Conservation (phyloP, 2,888 invertebrate species). For the Spilarctia lutea region DNA sequence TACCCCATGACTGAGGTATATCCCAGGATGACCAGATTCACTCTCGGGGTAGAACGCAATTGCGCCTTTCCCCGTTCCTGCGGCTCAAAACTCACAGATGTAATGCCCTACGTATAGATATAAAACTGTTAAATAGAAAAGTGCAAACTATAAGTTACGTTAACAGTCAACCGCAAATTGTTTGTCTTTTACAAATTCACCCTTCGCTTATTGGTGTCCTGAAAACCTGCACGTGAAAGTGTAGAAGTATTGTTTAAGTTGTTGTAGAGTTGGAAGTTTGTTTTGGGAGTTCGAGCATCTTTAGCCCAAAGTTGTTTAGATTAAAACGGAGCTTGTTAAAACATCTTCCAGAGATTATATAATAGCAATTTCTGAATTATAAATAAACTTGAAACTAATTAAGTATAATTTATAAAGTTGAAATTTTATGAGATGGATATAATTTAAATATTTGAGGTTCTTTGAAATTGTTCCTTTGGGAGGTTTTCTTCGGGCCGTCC, state of each 20-base stretch:
- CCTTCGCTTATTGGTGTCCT: not conserved
- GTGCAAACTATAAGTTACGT: not conserved
- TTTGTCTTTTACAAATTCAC: not conserved
- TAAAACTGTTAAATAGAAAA: not conserved
- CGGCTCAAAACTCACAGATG: too few relatives aligned
- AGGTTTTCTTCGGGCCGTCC: not conserved
- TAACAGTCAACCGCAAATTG: not conserved
- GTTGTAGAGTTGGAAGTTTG: conserved; percentile 5
- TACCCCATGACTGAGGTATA: too few relatives aligned
- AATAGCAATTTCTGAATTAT: not conserved
- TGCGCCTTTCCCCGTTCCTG: too few relatives aligned
- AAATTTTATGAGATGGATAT: not conserved
- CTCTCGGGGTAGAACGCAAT: too few relatives aligned
- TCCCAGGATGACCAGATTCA: too few relatives aligned
- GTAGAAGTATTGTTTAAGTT: not conserved
- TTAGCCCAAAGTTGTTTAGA: not conserved
- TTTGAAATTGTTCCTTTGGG: not conserved
- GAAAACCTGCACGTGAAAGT: not conserved
- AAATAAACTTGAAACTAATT: not conserved
- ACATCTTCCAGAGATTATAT: not conserved
- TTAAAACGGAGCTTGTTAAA: not conserved
- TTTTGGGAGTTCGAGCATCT: conserved; percentile 1
- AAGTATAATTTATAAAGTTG: not conserved
- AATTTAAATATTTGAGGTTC: not conserved
- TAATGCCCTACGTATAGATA: not conserved